phyloP scores from a whole-genome alignment of 2,797 vertebrate species.

The Pseudocheirus occidentalis region DNA sequence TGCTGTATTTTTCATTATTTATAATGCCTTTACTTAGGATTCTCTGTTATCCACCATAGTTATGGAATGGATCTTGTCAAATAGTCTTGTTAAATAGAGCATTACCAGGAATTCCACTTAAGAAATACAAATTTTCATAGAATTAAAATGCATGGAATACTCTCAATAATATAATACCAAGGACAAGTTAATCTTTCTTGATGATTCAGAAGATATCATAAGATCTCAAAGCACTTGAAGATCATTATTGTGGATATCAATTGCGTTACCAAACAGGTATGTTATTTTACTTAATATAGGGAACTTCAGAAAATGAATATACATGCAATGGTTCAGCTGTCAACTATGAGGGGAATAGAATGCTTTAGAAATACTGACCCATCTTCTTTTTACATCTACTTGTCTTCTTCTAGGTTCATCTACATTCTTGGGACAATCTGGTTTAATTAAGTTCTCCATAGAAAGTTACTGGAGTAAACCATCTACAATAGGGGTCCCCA shows the following conservation, averaged over 20 bases:
- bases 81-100: conserved; percentile 13
- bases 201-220: background rate
- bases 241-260: background rate
- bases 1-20: conserved; percentile 59
- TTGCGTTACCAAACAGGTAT: background rate
- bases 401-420: background rate
- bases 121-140: conserved; percentile 41
- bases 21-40: conserved; percentile 44
- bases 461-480: background rate
- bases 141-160: conserved; percentile 30
- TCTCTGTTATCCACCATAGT: conserved; percentile 7
- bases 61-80: conserved; percentile 15
- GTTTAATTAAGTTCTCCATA: background rate
- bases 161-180: background rate
- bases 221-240: background rate
- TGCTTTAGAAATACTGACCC: background rate
- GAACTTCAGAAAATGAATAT: background rate
- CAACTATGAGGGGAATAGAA: background rate
- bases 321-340: background rate
- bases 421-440: background rate
- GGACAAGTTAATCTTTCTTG: conserved; percentile 10
- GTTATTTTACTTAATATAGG: background rate
- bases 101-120: background rate
- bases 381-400: background rate
- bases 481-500: background rate